phyloP scores from a whole-genome alignment of 2,113 vertebrate species.

The Rhodinocichla rosea region DNA sequence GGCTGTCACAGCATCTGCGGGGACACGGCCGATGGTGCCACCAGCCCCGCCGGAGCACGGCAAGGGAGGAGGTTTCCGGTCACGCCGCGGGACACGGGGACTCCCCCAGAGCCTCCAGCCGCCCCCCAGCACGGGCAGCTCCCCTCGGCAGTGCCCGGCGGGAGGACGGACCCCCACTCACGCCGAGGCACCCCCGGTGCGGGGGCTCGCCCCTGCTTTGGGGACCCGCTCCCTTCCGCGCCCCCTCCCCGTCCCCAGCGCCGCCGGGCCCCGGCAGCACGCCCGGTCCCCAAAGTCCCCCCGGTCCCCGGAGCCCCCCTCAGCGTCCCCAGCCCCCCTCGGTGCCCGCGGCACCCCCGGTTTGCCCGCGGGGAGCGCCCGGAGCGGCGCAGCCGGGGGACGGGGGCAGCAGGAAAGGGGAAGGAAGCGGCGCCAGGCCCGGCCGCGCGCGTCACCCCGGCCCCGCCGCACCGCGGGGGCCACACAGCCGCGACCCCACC shows the following conservation, averaged over 20 bases:
- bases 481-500: not conserved
- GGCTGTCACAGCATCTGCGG: conserved; percentile 69
- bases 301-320: not conserved
- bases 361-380: not conserved
- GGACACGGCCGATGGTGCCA: not conserved
- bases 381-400: not conserved
- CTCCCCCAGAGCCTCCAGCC: not conserved
- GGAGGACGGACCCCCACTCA: not conserved
- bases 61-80: conserved; percentile 39
- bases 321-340: not conserved
- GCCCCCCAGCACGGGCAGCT: fast-evolving
- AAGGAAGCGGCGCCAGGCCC: not conserved
- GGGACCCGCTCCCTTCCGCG: not conserved
- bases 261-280: not conserved
- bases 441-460: not conserved
- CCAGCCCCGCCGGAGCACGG: not conserved
- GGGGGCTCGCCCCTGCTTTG: not conserved
- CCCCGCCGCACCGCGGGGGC: not conserved
- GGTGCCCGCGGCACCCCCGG: not conserved
- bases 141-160: not conserved
- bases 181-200: too few species aligned
- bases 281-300: not conserved
- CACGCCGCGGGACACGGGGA: not conserved
- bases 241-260: not conserved
- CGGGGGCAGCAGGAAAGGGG: not conserved